Base-by-base conservation (phyloP, 2,797 vertebrate genomes). In the Tangara arthus region DNA sequence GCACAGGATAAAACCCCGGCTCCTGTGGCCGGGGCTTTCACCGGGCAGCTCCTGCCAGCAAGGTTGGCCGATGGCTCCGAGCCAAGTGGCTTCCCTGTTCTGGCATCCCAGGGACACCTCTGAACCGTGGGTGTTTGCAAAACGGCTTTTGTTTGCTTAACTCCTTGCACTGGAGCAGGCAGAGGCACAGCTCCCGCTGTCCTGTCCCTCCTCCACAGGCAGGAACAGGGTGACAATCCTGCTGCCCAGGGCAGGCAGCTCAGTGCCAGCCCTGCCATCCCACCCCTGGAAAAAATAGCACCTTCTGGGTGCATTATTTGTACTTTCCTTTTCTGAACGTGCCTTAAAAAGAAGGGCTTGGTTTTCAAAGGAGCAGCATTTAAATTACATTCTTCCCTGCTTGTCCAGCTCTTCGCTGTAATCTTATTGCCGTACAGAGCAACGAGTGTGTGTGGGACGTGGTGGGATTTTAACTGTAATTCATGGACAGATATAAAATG, bases 271-370 rank as follows among this genome's bases (percentile, higher is more conserved):
- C 16, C 84, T 68, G 46, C 55, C 94, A 91, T 30, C 71, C 76
- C 82, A 52, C 35, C 86, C 64, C 28, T 21, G 83, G 44, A 52
- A 87, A 91, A 95, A 95, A 89, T 82, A 93, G 87, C 87, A 63
- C 68, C 78, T 91, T 94, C 71, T 0, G 47, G 28, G 47, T 55
- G 35, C 56, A 2, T 85, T 89, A 81, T 89, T 94, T 94, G 68
- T 82, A 77, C 91, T 95, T 94, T 90, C 95, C 57, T 93, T 93
- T 94, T 65, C 93, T 77, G 87, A 92, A 52, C 56, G 26, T 82
- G 85, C 92, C 64, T 85, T 69, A 94, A 71, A 94, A 88, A 71
- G 78, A 76, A 94, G 41, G 64, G 82, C 23, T 95, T 23, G 1
- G 75, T 63, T 95, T 93, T 80, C 71, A 84, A 92, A 91, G 64